These are phyloP conservation scores for Disparrhopalites patrizii DNA, from an alignment of 2,888 invertebrate species.

Conservation along the genomic window DNA sequence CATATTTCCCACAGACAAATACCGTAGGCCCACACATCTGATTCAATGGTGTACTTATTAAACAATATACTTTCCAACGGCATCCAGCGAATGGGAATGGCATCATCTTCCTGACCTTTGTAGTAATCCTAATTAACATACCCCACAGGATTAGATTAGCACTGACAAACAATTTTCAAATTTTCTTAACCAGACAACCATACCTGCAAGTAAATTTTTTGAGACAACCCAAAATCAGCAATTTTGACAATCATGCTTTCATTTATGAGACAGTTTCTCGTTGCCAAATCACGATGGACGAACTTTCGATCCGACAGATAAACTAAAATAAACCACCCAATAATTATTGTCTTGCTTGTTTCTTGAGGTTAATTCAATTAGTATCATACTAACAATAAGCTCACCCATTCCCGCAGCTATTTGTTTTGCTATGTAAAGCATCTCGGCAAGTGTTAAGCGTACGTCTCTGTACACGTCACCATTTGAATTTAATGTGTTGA, in stretches of 20 bases:
- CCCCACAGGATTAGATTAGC: neutral
- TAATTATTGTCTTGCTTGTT: too few species aligned
- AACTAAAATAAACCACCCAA: too few species aligned
- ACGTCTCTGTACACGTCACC: constrained; percentile 61
- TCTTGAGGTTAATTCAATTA: too few species aligned
- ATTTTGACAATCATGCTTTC: constrained; percentile 94
- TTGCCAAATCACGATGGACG: constrained; percentile 92
- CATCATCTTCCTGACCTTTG: constrained; percentile 91
- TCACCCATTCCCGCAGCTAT: constrained; percentile 93
- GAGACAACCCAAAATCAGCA: constrained; percentile 93
- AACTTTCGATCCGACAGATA: constrained; percentile 90
- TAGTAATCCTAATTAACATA: constrained; percentile 72
- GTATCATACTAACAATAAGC: too few species aligned
- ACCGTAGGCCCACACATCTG: constrained; percentile 97
- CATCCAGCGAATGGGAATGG: constrained; percentile 98
- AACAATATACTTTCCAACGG: constrained; percentile 93
- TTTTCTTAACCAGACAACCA: constrained; percentile 7
- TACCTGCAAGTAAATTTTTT: constrained; percentile 76
- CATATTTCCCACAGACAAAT: constrained; percentile 97
- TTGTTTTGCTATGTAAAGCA: constrained; percentile 80
- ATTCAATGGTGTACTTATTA: constrained; percentile 92
- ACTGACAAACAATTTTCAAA: neutral
- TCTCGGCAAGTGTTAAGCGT: constrained; percentile 71
- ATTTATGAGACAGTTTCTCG: constrained; percentile 90
- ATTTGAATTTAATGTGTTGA: constrained; percentile 60